A percentile compares a stretch with the other conserved stretches of the same genome.
These are phyloP conservation scores for Tachysurus fulvidraco DNA, from an alignment of 2,113 vertebrate genomes.

Conservation along the genomic window DNA sequence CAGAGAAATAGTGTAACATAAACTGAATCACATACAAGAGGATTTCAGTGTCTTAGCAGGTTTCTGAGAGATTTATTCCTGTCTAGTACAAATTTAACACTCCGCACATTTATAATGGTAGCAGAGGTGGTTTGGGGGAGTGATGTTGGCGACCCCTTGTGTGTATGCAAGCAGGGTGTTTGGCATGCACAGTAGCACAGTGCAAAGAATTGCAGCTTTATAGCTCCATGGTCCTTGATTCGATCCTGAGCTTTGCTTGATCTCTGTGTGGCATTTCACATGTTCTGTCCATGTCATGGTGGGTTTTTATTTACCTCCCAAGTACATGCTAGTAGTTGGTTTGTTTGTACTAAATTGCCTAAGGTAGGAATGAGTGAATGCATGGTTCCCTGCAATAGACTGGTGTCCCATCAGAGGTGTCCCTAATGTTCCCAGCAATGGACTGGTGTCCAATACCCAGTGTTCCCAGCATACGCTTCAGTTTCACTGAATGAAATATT, in stretches of 20 bases:
- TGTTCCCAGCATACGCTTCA: background rate
- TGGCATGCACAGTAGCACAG: background rate
- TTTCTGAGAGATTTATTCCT: background rate
- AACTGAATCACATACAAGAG: background rate
- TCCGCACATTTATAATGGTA: background rate
- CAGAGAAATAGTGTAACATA: background rate
- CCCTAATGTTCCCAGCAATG: background rate
- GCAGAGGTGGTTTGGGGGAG: background rate
- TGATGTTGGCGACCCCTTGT: background rate
- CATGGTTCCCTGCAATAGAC: background rate
- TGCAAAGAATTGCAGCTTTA: background rate
- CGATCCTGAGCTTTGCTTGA: background rate
- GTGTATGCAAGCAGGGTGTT: background rate
- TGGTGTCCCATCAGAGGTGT: background rate
- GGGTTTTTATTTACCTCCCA: background rate
- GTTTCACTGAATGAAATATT: background rate
- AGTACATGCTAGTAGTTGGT: background rate
- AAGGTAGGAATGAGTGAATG: background rate
- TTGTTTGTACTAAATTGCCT: background rate
- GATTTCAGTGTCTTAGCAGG: background rate
- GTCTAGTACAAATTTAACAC: background rate
- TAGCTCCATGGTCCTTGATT: background rate
- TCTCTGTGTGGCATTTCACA: background rate
- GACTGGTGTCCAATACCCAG: background rate
- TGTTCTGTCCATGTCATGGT: background rate